Base-by-base conservation (phyloP, 2,888 invertebrate species). In the Mesorhabditis belari region DNA sequence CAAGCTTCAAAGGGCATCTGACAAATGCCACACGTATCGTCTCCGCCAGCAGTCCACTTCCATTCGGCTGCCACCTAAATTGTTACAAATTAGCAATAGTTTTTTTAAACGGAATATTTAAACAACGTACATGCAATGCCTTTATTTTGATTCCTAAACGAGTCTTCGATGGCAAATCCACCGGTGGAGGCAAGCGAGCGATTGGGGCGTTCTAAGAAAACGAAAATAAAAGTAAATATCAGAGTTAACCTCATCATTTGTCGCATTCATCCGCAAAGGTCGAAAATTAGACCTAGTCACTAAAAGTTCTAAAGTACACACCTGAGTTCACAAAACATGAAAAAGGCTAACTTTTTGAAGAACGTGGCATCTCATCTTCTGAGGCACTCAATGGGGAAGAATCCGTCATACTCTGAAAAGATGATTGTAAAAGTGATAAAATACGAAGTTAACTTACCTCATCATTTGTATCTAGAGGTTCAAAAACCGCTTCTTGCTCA, bases 21-120 rank as follows among this genome's bases (percentile, higher is more conserved):
- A 85, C 98, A 98, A 81, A 99, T 98, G 63, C 98, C 96, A 82
- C 94, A 94, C 82, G 92, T 95, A 82, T 98, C 96, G 85, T 96
- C 96, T 83, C 95, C 95, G 25, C 95, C 95, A 72, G 93, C 88
- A 19, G 53, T 53, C 96, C 96, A 98, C 81, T 91, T 89, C 98
- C 98, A 98, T 81, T 91, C 90, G 75, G 95, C 95, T 65, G 72
- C 63, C 9, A 75, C 57, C 74, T 74, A 28, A 51, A 67, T 55
- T 19, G 25, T 25, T 25, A 51, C 25, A 51, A 19, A 19, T 3
- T 23, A n/a, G 51, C 12, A n/a, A n/a, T 21, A 19, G 12, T 51
- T 12, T 23, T 51, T 12, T n/a, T n/a, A n/a, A n/a, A n/a, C n/a
- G n/a, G n/a, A n/a, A n/a, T n/a, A n/a, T n/a, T n/a, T n/a, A n/a